Conservation (phyloP, 2,113 vertebrate genomes). For the Platycercus adscitus region DNA sequence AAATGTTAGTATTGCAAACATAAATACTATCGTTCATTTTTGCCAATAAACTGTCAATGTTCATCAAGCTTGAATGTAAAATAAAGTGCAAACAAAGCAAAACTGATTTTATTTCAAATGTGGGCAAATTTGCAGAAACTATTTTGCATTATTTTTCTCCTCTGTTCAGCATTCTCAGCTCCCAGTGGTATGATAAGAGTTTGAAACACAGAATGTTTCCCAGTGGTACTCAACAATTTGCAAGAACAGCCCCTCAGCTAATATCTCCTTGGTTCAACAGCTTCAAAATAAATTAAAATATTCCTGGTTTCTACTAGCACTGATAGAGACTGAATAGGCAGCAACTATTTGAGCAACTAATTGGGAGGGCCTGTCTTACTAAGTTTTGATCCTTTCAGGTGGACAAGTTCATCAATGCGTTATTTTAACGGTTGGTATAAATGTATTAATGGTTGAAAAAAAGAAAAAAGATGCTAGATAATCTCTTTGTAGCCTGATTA, state of each 20-base stretch:
- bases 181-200: background rate
- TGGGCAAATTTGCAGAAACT: conserved; percentile 20
- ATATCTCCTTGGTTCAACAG: conserved; percentile 14
- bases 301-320: background rate
- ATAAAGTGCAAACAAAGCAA: conserved; percentile 13
- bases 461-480: background rate
- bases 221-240: conserved; percentile 50
- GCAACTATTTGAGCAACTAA: background rate
- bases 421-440: background rate
- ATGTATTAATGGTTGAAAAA: background rate
- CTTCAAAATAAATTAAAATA: conserved; percentile 50
- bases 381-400: background rate
- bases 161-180: conserved; percentile 24
- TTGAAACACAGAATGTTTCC: conserved; percentile 6
- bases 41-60: background rate
- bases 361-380: background rate
- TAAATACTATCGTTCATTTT: background rate
- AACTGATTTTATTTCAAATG: conserved; percentile 26
- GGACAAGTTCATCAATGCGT: background rate
- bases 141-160: conserved; percentile 24
- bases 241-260: conserved; percentile 48
- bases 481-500: background rate
- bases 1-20: background rate
- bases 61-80: background rate
- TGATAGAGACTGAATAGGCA: background rate